Conservation (phyloP, 2,797 vertebrate species). For the Anas bahamensis region DNA sequence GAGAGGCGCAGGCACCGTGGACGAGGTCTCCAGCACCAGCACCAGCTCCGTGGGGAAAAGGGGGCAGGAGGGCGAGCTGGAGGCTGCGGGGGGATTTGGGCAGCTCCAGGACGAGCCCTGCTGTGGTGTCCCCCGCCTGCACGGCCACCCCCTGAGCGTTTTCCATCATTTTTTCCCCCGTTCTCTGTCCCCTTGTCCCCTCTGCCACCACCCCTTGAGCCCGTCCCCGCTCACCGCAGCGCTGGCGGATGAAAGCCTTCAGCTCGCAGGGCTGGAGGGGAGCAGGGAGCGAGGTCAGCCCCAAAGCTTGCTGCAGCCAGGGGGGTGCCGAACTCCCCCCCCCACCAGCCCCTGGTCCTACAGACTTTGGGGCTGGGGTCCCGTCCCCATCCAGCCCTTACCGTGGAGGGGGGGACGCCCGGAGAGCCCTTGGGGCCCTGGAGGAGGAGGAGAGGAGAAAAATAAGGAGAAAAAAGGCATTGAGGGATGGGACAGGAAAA, state of each 20-base stretch:
- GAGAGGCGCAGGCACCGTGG: not conserved
- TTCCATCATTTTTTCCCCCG: no score
- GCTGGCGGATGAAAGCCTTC: not conserved
- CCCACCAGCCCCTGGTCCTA: not conserved
- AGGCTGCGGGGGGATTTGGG: not conserved
- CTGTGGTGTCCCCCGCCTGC: rapidly evolving
- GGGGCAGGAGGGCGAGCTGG: not conserved
- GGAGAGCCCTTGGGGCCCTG: not conserved
- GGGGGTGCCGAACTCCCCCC: not conserved
- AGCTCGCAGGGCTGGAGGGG: not conserved
- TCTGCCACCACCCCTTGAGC: rapidly evolving
- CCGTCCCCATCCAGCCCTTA: not conserved
- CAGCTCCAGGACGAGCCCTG: not conserved
- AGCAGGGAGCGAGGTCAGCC: not conserved
- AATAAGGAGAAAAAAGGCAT: no score
- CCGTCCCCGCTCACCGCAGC: not conserved
- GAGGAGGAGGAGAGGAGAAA: not conserved
- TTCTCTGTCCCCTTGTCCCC: not conserved
- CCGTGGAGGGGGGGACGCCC: not conserved
- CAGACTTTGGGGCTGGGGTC: not conserved
- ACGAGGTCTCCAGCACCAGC: not conserved
- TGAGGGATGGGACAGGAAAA: not conserved
- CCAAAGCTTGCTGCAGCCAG: not conserved
- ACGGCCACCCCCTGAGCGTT: not conserved
- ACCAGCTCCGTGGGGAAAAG: not conserved